Evolutionary conservation across 2,797 vertebrate genomes (phyloP).

Genomic region (Pangasius larnaudii): DNA sequence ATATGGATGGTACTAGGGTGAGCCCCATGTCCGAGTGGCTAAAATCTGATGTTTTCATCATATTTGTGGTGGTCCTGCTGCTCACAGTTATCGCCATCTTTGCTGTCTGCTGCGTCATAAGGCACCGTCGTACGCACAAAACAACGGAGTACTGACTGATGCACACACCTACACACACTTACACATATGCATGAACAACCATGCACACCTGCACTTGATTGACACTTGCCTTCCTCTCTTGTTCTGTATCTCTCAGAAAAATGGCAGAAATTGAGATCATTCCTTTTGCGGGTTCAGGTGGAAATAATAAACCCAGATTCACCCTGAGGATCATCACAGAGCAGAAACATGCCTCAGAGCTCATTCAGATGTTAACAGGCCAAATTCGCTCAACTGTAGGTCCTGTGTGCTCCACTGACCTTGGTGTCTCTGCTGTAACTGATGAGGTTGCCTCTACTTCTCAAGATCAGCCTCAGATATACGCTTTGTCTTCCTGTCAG

Average conservation of each 20-base stretch:
- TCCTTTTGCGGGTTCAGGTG: background rate
- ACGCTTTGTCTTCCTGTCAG: background rate
- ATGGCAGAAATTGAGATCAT: conserved; percentile 54
- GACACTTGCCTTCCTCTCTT: background rate
- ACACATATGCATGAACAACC: background rate
- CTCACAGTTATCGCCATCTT: conserved; percentile 43
- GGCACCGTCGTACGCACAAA: conserved; percentile 1
- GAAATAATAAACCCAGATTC: conserved; percentile 34
- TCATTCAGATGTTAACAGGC: conserved; percentile 47
- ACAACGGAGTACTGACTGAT: conserved; percentile 20
- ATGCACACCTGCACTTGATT: background rate
- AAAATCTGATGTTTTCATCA: conserved; percentile 53
- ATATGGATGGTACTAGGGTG: background rate
- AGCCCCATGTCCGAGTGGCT: conserved; percentile 45
- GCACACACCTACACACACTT: conserved; percentile 18
- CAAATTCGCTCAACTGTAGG: background rate
- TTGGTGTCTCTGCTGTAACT: background rate
- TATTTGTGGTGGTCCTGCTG: conserved; percentile 53
- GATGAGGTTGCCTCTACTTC: background rate
- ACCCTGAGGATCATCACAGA: conserved; percentile 54
- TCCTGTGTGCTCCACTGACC: background rate
- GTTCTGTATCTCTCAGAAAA: conserved; percentile 31
- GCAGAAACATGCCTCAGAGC: conserved; percentile 54
- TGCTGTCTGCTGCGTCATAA: conserved; percentile 47
- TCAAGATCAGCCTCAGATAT: background rate